Base-by-base conservation (phyloP, 1,140 invertebrate genomes). In the Drosophila asahinai region DNA sequence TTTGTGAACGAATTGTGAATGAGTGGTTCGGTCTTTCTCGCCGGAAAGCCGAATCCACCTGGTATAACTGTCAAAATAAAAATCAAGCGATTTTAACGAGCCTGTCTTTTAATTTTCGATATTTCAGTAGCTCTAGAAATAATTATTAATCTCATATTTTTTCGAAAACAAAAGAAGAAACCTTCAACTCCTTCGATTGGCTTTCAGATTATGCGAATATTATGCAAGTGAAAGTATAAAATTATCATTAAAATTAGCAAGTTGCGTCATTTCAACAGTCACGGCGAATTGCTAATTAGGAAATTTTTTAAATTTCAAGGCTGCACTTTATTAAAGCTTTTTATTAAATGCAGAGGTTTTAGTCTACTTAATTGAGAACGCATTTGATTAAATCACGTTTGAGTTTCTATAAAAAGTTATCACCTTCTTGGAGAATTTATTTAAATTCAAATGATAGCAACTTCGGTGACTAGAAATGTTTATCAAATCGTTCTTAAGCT, bases 11-110 rank as follows among this genome's bases (percentile, higher is more conserved):
- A 86, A 80, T 68, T 63, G 51, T 67, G 60, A 75, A 62, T 52
- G 27, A 48, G 62, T 83, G 71, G 38, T 27, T 80, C 52, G 63
- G 60, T 25, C 73, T 79, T 67, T 64, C 36, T 40, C 61, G 61
- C 48, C 72, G 27, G 63, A 68, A 81, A 62, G 64, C 42, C 47
- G n/a, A 77, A 48, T 33, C 63, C 67, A 72, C 67, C 67, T 52
- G 5, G 43, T 71, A 62, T 73, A 75, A 81, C 61, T 59, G 62
- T 68, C 70, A 62, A 76, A 62, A 63, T 67, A 81, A 86, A 61
- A 58, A 60, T 74, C 60, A 54, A 57, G 42, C 40, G 45, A 76
- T 72, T 70, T 60, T 15, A 70, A 63, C 4, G 8, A 49, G 27
- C 12, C n/a, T 33, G 27, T 19, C 3, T 52, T 52, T 43, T 30